Percentiles rank a stretch among this genome's conserved stretches.
phyloP scores from a whole-genome alignment of 2,888 invertebrate species.

The Lacanobia oleracea region DNA sequence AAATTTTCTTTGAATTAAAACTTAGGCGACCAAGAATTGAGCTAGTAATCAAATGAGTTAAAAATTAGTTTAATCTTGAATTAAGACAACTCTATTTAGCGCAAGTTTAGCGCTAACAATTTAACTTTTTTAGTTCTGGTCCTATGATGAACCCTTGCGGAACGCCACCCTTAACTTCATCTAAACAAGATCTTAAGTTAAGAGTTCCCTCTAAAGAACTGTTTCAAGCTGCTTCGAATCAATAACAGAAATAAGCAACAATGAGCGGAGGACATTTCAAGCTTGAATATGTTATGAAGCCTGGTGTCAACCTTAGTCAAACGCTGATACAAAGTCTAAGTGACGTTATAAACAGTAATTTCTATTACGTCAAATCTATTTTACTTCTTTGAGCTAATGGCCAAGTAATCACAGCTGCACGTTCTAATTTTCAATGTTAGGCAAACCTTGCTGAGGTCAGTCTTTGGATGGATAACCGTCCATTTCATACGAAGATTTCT shows the following conservation, averaged over 20 bases:
- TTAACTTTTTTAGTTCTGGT: background rate
- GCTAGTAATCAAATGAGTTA: background rate
- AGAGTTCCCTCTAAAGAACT: background rate
- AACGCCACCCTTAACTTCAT: slow-evolving; percentile 1
- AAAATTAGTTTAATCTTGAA: background rate
- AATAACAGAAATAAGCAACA: background rate
- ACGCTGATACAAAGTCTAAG: slow-evolving; percentile 10
- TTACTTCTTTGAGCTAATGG: background rate
- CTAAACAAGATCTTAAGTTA: background rate
- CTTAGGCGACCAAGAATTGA: background rate
- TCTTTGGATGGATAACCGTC: no score
- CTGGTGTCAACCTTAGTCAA: slow-evolving; percentile 2
- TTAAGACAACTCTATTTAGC: background rate
- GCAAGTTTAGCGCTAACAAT: background rate
- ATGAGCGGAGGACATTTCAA: background rate
- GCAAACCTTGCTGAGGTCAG: no score
- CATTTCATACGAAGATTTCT: no score
- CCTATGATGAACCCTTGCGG: slow-evolving; percentile 11
- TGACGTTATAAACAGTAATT: background rate
- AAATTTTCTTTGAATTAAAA: background rate
- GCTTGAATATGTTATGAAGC: background rate
- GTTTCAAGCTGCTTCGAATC: background rate
- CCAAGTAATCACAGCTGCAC: no score
- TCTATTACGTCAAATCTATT: no score
- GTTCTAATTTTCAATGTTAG: no score